Conservation (phyloP, 2,797 vertebrate genomes). For the Pseudochirops cupreus region DNA sequence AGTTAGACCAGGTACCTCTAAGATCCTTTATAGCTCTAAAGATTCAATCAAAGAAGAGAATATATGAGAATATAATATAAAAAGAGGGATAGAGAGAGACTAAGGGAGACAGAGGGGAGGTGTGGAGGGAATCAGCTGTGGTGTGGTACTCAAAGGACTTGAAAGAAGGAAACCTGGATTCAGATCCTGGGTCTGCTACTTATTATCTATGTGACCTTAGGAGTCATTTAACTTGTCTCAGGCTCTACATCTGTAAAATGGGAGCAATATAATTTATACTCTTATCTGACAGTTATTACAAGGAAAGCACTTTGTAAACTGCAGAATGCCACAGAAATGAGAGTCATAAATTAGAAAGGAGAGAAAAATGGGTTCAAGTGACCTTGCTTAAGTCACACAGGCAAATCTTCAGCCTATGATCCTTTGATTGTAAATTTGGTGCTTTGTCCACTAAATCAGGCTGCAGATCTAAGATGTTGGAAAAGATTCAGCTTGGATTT, state of each 20-base stretch:
- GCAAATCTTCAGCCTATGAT: neutral
- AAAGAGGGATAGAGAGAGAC: neutral
- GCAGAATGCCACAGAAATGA: neutral
- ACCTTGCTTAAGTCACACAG: neutral
- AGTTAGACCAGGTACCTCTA: neutral
- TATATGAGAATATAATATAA: neutral
- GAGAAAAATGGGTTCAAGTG: neutral
- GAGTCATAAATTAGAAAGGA: neutral
- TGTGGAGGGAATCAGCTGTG: neutral
- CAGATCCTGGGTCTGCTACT: neutral
- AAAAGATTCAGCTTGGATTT: neutral
- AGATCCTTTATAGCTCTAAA: neutral
- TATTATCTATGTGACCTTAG: neutral
- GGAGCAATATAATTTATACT: neutral
- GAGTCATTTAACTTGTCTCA: neutral
- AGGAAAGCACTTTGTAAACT: neutral
- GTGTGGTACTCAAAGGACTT: neutral
- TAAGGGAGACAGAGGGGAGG: neutral
- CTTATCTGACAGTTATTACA: neutral
- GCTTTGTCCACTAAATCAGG: neutral
- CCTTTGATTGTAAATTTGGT: neutral
- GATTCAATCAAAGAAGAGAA: neutral
- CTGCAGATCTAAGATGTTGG: neutral
- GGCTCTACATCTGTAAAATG: neutral
- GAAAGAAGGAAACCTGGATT: neutral